Conservation (phyloP, 2,888 invertebrate genomes). For the Stenolophus ochropezus region DNA sequence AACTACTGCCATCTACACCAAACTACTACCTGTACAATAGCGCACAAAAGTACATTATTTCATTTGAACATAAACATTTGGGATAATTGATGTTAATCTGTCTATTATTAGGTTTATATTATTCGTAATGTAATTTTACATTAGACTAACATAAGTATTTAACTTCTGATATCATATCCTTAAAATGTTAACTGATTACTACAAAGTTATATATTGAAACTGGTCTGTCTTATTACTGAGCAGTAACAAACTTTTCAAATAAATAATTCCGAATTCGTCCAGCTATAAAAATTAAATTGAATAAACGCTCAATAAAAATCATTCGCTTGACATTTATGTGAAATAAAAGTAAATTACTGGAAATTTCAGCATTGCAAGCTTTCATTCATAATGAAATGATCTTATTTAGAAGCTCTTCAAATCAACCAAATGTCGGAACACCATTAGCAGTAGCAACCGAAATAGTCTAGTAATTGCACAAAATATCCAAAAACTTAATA, state of each 20-base stretch:
- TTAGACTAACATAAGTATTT: no score
- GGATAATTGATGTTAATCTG: no score
- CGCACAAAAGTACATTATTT: no score
- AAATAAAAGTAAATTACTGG: neutral
- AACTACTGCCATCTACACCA: no score
- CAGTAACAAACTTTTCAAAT: neutral
- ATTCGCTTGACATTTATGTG: neutral
- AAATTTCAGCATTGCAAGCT: conserved; percentile 8
- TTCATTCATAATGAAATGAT: neutral
- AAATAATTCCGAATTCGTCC: neutral
- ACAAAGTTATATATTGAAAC: no score
- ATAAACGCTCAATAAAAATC: neutral
- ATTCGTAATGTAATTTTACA: no score
- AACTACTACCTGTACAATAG: no score
- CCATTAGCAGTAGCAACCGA: conserved; percentile 11
- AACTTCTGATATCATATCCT: no score
- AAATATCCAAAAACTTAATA: conserved; percentile 11
- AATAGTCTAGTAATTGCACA: conserved; percentile 15
- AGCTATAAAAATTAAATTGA: neutral
- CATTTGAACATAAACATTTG: no score
- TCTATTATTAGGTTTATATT: no score
- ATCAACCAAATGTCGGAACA: conserved; percentile 6
- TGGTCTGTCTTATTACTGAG: no score
- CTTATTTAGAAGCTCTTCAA: neutral
- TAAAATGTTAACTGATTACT: no score